A percentile compares a stretch with the other conserved stretches of the same genome.
Evolutionary conservation across 2,113 vertebrate genomes (phyloP).

Genomic region (Cacatua alba): DNA sequence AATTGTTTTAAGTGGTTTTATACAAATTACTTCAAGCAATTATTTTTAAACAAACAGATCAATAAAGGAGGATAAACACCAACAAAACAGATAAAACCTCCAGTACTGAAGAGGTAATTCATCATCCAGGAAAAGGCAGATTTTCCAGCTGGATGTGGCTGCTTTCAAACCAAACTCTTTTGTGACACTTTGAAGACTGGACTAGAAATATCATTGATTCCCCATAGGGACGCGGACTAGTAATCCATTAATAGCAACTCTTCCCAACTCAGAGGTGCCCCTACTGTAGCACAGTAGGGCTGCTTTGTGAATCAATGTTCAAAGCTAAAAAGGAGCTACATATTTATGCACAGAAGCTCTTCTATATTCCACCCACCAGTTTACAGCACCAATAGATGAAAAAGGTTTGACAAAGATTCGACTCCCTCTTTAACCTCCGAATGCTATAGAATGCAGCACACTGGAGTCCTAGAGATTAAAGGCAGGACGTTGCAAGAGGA

Average conservation of each 20-base stretch:
- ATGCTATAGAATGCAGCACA: neutral
- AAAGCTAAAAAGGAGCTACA: constrained; percentile 35
- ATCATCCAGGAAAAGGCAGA: neutral
- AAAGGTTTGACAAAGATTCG: constrained; percentile 43
- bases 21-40: neutral
- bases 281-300: constrained; percentile 1
- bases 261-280: neutral
- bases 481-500: constrained; percentile 24
- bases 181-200: constrained; percentile 33
- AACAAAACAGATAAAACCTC: neutral
- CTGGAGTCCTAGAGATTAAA: constrained; percentile 51
- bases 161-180: constrained; percentile 39
- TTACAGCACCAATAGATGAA: constrained; percentile 54
- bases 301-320: constrained; percentile 44
- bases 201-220: constrained; percentile 25
- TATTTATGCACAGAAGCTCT: constrained; percentile 5
- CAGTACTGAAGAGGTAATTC: neutral
- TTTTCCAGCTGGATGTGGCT: constrained; percentile 1
- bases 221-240: neutral
- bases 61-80: neutral
- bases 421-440: constrained; percentile 35
- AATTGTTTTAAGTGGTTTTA: neutral
- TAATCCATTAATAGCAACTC: constrained; percentile 51
- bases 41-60: neutral
- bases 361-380: constrained; percentile 60